Percentiles rank a stretch among this genome's conserved stretches.
phyloP scores from a whole-genome alignment of 2,888 invertebrate species.

The Platypus cylindrus region DNA sequence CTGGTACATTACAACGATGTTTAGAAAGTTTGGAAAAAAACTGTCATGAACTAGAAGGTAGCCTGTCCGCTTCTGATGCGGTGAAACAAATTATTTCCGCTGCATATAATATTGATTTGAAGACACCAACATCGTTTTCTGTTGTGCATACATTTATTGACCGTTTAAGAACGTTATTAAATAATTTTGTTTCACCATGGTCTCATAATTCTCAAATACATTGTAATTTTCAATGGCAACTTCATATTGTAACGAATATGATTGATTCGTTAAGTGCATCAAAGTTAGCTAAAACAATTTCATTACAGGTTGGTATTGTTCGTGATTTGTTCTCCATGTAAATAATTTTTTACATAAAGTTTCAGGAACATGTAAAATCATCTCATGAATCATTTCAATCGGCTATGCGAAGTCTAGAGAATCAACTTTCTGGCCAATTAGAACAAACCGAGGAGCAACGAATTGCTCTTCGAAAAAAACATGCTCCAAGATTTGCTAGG shows the following conservation, averaged over 20 bases:
- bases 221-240: conserved; percentile 51
- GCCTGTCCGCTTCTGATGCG: conserved; percentile 53
- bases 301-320: conserved; percentile 39
- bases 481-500: conserved; percentile 70
- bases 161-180: conserved; percentile 50
- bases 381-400: conserved; percentile 69
- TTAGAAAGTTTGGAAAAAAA: conserved; percentile 50
- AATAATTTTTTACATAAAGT: conserved; percentile 35
- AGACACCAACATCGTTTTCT: conserved; percentile 49
- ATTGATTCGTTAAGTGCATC: conserved; percentile 56
- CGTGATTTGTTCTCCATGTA: neutral
- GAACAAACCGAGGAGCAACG: conserved; percentile 73
- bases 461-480: conserved; percentile 58
- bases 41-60: conserved; percentile 39
- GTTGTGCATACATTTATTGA: conserved; percentile 51
- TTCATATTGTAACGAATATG: conserved; percentile 54
- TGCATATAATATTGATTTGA: conserved; percentile 64
- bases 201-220: conserved; percentile 32
- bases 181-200: conserved; percentile 48
- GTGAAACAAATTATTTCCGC: conserved; percentile 61
- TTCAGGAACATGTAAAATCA: conserved; percentile 58
- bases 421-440: conserved; percentile 55
- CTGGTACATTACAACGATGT: conserved; percentile 72
- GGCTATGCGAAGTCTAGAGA: conserved; percentile 57
- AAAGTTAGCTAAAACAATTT: conserved; percentile 58